phyloP scores from a whole-genome alignment of 2,113 vertebrate species.

The Pterocles burchelli region DNA sequence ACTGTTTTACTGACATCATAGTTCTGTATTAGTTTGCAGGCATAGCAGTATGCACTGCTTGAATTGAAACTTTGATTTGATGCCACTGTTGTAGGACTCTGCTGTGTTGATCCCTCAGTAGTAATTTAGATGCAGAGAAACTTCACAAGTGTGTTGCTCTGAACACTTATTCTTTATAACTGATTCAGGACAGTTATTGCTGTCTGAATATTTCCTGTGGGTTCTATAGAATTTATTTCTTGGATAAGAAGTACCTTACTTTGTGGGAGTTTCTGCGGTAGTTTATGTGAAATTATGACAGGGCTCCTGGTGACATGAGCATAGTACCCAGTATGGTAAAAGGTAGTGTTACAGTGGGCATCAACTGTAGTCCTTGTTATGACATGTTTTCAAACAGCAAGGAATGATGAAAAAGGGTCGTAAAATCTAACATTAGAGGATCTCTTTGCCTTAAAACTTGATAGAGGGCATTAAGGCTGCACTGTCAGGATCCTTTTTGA shows the following conservation, averaged over 20 bases:
- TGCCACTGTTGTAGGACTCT: background rate
- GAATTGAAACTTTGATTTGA: background rate
- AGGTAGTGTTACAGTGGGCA: background rate
- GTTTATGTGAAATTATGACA: background rate
- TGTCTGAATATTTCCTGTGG: background rate
- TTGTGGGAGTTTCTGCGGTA: background rate
- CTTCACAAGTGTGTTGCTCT: background rate
- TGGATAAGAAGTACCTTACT: background rate
- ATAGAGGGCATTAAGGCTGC: background rate
- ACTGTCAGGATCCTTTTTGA: background rate
- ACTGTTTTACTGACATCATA: background rate
- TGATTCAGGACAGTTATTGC: background rate
- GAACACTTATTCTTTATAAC: background rate
- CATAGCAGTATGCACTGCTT: background rate
- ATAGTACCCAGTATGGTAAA: background rate
- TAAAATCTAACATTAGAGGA: background rate
- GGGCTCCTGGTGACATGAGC: background rate
- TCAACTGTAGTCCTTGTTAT: accelerated
- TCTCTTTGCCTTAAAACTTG: background rate
- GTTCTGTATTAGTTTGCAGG: background rate
- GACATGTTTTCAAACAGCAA: background rate
- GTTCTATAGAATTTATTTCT: background rate
- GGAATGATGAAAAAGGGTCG: background rate
- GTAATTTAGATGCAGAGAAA: background rate
- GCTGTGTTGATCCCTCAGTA: background rate